Percentiles rank a stretch among this genome's conserved stretches.
These are phyloP conservation scores for Leptestheria dahalacensis DNA, from an alignment of 1,140 invertebrate species.

Conservation along the genomic window DNA sequence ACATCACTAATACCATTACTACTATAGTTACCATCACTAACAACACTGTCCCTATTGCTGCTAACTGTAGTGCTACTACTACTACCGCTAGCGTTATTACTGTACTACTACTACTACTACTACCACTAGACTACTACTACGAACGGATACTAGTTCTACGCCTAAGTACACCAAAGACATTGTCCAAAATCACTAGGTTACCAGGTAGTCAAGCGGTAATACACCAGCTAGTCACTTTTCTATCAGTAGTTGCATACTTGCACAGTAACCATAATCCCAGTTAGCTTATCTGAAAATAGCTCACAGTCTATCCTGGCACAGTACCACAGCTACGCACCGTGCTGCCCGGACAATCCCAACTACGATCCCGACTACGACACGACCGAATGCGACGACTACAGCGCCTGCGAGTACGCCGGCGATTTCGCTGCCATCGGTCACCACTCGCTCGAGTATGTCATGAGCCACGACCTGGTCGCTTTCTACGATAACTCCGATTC, in stretches of 20 bases:
- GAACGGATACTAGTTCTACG: background rate
- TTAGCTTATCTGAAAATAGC: background rate
- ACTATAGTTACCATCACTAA: no score
- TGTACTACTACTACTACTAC: background rate
- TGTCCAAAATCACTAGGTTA: background rate
- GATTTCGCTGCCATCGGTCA: background rate
- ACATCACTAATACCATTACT: no score
- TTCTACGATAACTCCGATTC: background rate
- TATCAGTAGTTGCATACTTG: background rate
- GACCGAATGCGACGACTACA: background rate
- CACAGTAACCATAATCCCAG: background rate
- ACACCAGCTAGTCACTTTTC: background rate
- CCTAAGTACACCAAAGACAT: background rate
- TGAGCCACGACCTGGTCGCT: background rate
- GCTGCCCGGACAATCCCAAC: background rate
- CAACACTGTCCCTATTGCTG: no score
- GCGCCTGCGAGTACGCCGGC: background rate
- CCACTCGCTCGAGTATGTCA: background rate
- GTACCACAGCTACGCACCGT: background rate
- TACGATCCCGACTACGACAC: background rate
- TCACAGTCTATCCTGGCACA: no score
- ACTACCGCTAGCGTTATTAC: background rate
- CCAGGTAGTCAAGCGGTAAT: no score
- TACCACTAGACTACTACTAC: background rate
- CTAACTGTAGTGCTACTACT: no score